Evolutionary conservation across 2,888 invertebrate species (phyloP).

Genomic region (Pseudoips prasinana): DNA sequence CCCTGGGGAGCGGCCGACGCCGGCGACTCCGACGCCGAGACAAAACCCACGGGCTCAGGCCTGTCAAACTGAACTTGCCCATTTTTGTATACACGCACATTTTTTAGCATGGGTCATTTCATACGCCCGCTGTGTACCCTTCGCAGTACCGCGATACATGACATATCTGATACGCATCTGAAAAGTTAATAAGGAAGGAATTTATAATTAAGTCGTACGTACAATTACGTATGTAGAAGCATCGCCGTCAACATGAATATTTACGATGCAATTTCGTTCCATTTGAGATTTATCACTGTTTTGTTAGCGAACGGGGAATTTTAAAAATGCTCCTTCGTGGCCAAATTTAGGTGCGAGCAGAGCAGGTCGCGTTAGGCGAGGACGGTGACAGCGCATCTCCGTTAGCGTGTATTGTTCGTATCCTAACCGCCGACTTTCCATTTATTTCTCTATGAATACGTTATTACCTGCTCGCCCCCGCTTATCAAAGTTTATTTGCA

Average conservation of each 20-base stretch:
- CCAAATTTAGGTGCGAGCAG: constrained; percentile 57
- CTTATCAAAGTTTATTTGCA: constrained; percentile 83
- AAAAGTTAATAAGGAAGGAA: constrained; percentile 66
- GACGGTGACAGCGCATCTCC: constrained; percentile 72
- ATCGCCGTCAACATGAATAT: constrained; percentile 67
- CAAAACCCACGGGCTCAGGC: constrained; percentile 59
- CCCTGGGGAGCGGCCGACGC: constrained; percentile 65
- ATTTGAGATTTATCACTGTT: constrained; percentile 71
- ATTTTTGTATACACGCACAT: constrained; percentile 53
- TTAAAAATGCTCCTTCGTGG: constrained; percentile 68
- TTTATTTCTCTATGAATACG: constrained; percentile 83
- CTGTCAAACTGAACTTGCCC: constrained; percentile 65
- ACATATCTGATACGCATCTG: constrained; percentile 51
- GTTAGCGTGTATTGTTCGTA: constrained; percentile 72
- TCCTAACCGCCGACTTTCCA: constrained; percentile 81
- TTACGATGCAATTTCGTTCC: constrained; percentile 72
- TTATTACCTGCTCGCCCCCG: constrained; percentile 82
- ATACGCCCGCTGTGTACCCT: constrained; percentile 35
- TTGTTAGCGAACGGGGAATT: constrained; percentile 57
- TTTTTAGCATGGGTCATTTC: constrained; percentile 55
- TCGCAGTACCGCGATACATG: constrained; percentile 35
- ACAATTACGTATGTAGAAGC: constrained; percentile 43
- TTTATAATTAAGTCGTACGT: constrained; percentile 63
- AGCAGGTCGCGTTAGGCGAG: constrained; percentile 39
- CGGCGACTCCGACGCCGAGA: constrained; percentile 57